These are phyloP conservation scores for Trichacis sp. DNA, from an alignment of 2,888 invertebrate genomes.

Conservation along the genomic window DNA sequence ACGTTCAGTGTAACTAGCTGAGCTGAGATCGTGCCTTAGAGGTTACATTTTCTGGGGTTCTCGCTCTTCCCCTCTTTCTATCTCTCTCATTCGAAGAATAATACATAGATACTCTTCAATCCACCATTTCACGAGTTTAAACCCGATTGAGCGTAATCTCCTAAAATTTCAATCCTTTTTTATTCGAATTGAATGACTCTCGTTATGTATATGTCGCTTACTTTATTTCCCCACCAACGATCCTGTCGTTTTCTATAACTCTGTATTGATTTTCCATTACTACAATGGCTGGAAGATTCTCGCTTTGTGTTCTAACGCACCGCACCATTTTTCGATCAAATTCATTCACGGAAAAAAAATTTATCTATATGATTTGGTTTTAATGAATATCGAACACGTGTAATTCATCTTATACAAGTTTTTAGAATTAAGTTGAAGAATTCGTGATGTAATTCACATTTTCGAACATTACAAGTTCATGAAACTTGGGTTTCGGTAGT, in stretches of 20 bases:
- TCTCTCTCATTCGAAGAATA: slow-evolving; percentile 4
- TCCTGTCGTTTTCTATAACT: slow-evolving; percentile 7
- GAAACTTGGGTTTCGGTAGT: too few species aligned
- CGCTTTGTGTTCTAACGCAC: too few species aligned
- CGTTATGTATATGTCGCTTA: not conserved
- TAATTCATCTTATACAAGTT: too few species aligned
- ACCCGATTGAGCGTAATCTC: slow-evolving; percentile 13
- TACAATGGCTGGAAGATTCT: too few species aligned
- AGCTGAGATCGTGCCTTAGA: slow-evolving; percentile 47
- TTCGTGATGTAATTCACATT: too few species aligned
- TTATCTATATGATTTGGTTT: too few species aligned
- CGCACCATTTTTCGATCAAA: too few species aligned
- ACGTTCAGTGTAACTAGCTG: slow-evolving; percentile 48
- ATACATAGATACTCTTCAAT: not conserved
- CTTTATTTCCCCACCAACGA: slow-evolving; percentile 18
- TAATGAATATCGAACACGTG: too few species aligned
- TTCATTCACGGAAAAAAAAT: too few species aligned
- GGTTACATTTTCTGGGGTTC: slow-evolving; percentile 37
- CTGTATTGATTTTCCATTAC: too few species aligned
- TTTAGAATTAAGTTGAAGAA: too few species aligned
- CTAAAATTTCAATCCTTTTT: not conserved
- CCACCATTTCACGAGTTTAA: slow-evolving; percentile 1
- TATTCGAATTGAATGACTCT: not conserved
- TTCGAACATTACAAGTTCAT: too few species aligned
- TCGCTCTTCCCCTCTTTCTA: slow-evolving; percentile 1